Percentiles rank a stretch among this genome's conserved stretches.
Conservation (phyloP, 2,797 vertebrate species). For the Myotis vivesi region DNA sequence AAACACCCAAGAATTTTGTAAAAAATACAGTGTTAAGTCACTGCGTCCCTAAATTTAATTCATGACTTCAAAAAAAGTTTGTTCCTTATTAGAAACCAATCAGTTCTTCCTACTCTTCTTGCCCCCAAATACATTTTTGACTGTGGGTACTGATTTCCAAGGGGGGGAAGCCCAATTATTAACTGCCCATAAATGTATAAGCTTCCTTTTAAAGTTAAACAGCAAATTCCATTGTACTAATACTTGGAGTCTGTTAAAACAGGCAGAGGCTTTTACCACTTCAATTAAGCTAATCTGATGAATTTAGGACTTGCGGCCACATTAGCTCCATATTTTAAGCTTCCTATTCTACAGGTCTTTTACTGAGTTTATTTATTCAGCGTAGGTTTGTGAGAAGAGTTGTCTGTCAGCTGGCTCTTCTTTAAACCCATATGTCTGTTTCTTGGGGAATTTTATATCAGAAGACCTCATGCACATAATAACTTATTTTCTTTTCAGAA, state of each 20-base stretch:
- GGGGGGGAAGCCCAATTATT: neutral
- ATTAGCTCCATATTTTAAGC: conserved; percentile 31
- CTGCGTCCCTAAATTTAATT: neutral
- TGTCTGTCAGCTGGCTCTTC: conserved; percentile 4
- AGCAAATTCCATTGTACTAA: conserved; percentile 4
- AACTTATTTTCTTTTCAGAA: conserved; percentile 45
- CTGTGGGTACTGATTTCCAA: neutral
- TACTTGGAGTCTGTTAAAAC: conserved; percentile 11
- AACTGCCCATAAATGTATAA: neutral
- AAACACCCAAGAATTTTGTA: neutral
- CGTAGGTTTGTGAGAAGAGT: conserved; percentile 42
- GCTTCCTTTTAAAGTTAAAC: neutral
- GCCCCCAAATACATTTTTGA: neutral
- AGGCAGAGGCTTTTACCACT: conserved; percentile 31
- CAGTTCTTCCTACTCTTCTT: neutral
- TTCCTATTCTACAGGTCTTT: conserved; percentile 37
- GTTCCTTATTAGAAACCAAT: neutral
- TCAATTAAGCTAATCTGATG: conserved; percentile 54
- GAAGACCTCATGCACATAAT: conserved; percentile 28
- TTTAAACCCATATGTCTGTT: conserved; percentile 35
- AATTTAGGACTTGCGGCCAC: conserved; percentile 25
- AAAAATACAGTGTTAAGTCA: neutral
- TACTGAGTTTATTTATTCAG: conserved; percentile 36
- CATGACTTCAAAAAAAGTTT: neutral
- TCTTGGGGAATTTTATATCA: conserved; percentile 18